Conservation (phyloP, 2,797 vertebrate species). For the Pseudomugil gertrudae region DNA sequence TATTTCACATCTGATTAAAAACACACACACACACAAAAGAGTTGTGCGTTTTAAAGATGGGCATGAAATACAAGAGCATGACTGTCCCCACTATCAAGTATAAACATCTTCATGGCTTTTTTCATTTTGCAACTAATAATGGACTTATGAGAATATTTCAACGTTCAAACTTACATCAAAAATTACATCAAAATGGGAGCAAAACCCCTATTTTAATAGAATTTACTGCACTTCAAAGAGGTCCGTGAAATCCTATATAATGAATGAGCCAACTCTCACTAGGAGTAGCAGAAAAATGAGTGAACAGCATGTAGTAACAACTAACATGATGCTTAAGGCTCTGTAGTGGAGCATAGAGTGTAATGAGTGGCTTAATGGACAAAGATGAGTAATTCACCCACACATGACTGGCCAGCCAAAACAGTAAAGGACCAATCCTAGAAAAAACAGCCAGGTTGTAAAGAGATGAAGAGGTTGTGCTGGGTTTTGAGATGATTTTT, state of each 20-base stretch:
- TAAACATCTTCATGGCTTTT: too few species aligned
- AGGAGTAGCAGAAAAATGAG: constrained; percentile 8
- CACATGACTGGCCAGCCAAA: constrained; percentile 29
- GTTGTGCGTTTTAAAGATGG: not conserved
- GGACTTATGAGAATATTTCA: too few species aligned
- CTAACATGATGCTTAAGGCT: constrained; percentile 38
- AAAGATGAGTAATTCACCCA: constrained; percentile 38
- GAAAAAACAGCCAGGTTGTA: constrained; percentile 3
- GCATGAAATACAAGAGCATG: not conserved
- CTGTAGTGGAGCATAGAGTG: constrained; percentile 12
- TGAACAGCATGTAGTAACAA: constrained; percentile 3
- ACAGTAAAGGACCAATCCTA: constrained; percentile 10
- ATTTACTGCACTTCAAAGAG: constrained; percentile 5
- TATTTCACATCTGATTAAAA: not conserved
- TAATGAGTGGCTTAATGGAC: constrained; percentile 26
- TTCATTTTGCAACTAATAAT: not conserved
- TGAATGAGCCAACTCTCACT: not conserved
- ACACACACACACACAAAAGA: not conserved
- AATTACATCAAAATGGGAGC: not conserved
- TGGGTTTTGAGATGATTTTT: constrained; percentile 16
- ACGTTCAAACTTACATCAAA: too few species aligned
- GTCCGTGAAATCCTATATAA: not conserved
- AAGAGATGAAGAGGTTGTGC: constrained; percentile 20
- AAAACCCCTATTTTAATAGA: not conserved
- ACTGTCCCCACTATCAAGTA: not conserved